Evolutionary conservation across 2,113 vertebrate species (phyloP).

Genomic region (Chrysemys picta): DNA sequence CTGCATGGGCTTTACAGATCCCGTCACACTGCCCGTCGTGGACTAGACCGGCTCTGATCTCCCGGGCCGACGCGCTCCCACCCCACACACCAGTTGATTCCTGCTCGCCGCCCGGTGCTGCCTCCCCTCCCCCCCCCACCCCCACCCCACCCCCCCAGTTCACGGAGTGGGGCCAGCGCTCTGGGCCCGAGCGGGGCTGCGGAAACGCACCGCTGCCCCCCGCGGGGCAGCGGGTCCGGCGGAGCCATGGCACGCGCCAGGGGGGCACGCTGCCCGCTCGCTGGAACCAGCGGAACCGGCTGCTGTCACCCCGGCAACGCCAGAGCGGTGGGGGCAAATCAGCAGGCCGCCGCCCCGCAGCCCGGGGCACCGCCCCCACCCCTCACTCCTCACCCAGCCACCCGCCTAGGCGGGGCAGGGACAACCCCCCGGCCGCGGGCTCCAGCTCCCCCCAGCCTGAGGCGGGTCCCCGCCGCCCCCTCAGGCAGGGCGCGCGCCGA

Average conservation of each 20-base stretch:
- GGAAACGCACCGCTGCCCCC: too few species aligned
- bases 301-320: not conserved
- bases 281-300: constrained; percentile 26
- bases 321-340: not conserved
- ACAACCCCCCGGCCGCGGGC: constrained; percentile 4
- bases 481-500: not conserved
- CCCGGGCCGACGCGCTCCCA: not conserved
- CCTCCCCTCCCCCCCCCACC: too few species aligned
- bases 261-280: not conserved
- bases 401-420: constrained; percentile 61
- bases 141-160: not conserved
- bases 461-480: not conserved
- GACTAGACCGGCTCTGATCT: not conserved
- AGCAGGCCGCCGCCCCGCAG: not conserved
- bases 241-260: not conserved
- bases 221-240: not conserved
- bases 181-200: too few species aligned
- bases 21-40: not conserved
- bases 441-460: not conserved
- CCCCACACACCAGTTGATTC: not conserved
- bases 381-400: not conserved
- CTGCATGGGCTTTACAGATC: not conserved
- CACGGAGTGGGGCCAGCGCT: not conserved
- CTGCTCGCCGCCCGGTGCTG: not conserved
- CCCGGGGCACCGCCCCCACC: not conserved